These are phyloP conservation scores for Plebejus anna DNA, from an alignment of 2,888 invertebrate genomes.

Conservation along the genomic window DNA sequence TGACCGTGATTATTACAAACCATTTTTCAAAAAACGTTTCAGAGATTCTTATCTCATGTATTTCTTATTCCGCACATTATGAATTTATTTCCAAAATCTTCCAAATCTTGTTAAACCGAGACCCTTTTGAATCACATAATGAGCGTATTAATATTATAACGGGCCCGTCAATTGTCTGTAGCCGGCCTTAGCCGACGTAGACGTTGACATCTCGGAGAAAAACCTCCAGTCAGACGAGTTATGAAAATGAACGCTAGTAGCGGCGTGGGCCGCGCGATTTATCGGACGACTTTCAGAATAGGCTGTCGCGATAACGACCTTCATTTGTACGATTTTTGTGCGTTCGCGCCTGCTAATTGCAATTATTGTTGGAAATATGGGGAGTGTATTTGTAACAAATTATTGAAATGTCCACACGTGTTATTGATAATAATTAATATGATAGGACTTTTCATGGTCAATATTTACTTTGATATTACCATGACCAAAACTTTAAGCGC, in stretches of 20 bases:
- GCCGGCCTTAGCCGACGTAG: slow-evolving; percentile 29
- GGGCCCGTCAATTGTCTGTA: slow-evolving; percentile 23
- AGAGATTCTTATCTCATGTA: neutral
- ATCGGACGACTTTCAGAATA: slow-evolving; percentile 36
- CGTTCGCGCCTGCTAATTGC: neutral
- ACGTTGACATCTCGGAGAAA: slow-evolving; percentile 39
- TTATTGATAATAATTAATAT: no score
- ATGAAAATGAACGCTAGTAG: slow-evolving; percentile 42
- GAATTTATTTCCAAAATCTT: neutral
- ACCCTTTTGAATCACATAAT: slow-evolving; percentile 21
- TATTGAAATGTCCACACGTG: neutral
- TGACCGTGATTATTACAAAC: neutral
- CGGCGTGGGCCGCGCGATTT: slow-evolving; percentile 41
- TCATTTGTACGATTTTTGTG: slow-evolving; percentile 31
- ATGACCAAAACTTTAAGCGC: no score
- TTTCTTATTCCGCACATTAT: neutral
- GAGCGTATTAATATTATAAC: slow-evolving; percentile 22
- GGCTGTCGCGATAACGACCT: slow-evolving; percentile 32
- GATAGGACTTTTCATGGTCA: no score
- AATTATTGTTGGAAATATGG: slow-evolving; percentile 1
- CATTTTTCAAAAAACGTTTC: neutral
- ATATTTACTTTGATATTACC: no score
- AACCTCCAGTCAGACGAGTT: slow-evolving; percentile 42
- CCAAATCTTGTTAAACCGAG: neutral
- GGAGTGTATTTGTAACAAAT: neutral